Percentiles rank a stretch among this genome's conserved stretches.
These are phyloP conservation scores for Pocota personata DNA, from an alignment of 2,888 invertebrate genomes.

Conservation along the genomic window DNA sequence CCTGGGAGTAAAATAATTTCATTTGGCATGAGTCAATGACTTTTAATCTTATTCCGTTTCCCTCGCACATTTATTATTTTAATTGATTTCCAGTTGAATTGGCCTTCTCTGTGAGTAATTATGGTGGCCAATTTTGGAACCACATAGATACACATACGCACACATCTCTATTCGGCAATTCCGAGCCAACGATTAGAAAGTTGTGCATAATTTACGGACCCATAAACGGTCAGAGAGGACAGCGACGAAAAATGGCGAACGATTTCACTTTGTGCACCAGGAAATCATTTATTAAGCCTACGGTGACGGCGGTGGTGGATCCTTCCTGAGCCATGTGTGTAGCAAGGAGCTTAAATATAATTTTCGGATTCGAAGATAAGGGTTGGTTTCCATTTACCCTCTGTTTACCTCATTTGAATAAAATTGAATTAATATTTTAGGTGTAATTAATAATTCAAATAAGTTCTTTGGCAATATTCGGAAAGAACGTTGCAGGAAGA, in stretches of 20 bases:
- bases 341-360: slow-evolving; percentile 4
- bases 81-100: slow-evolving; percentile 64
- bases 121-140: slow-evolving; percentile 2
- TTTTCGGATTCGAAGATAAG: slow-evolving; percentile 30
- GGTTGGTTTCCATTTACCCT: slow-evolving; percentile 21
- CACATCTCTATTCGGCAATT: not conserved
- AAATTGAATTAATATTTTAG: slow-evolving; percentile 43
- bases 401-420: slow-evolving; percentile 43
- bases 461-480: slow-evolving; percentile 9
- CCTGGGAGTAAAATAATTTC: slow-evolving; percentile 28
- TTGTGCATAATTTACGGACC: slow-evolving; percentile 59
- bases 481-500: not conserved
- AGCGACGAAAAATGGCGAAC: slow-evolving; percentile 35
- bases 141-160: not conserved
- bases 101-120: slow-evolving; percentile 40
- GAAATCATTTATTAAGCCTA: slow-evolving; percentile 41
- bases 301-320: slow-evolving; percentile 1
- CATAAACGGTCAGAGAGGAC: not conserved
- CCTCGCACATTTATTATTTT: slow-evolving; percentile 50
- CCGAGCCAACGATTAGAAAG: slow-evolving; percentile 51
- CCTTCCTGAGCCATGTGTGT: not conserved
- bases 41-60: slow-evolving; percentile 28
- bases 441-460: slow-evolving; percentile 45
- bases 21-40: slow-evolving; percentile 42
- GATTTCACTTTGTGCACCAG: slow-evolving; percentile 29